Base-by-base conservation (phyloP, 2,113 vertebrate genomes). In the Tenrec ecaudatus region DNA sequence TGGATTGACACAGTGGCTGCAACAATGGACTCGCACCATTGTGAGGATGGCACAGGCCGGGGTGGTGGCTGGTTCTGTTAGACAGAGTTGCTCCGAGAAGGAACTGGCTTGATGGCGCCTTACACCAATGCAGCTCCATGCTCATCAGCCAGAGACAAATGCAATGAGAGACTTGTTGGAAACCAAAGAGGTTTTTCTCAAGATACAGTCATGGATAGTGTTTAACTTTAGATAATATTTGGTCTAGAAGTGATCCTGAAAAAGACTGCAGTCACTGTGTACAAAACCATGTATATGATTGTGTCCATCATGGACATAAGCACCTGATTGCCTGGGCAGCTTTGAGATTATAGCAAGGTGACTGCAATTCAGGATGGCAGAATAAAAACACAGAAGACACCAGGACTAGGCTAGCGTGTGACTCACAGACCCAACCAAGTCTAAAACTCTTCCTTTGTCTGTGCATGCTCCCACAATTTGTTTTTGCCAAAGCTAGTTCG, bases 161-260 rank as follows among this genome's bases (percentile, higher is more conserved):
- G 6, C 38, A 89, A 75, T 3, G 7, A 14, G 7, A 77, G 68
- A 29, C 60, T 82, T 88, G 2, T 76, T 4, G 9, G 76, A 91
- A 76, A 81, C 6, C 47, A 53, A 43, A 76, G n/a, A 57, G 83
- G 27, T 33, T 47, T 91, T 95, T 88, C 25, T n/a, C 20, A 91
- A 53, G 31, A 84, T 38, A 73, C 19, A 10, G 22, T 40, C 62
- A 64, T 29, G 60, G 43, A 20, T 69, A 20, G 73, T 25, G 60
- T 80, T 69, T 17, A 36, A 10, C 58, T 76, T 76, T 76, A 66
- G 66, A 60, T 81, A 60, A 91, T 85, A 36, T 17, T 9, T 84
- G 68, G 25, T 83, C 20, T 85, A 31, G 10, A 66, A 40, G 64
- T 82, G 38, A 82, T 79, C 36, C 76, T 78, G 12, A n/a, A 91